A percentile compares a stretch with the other conserved stretches of the same genome.
Conservation (phyloP, 2,888 invertebrate genomes). For the Drosophila birchii region DNA sequence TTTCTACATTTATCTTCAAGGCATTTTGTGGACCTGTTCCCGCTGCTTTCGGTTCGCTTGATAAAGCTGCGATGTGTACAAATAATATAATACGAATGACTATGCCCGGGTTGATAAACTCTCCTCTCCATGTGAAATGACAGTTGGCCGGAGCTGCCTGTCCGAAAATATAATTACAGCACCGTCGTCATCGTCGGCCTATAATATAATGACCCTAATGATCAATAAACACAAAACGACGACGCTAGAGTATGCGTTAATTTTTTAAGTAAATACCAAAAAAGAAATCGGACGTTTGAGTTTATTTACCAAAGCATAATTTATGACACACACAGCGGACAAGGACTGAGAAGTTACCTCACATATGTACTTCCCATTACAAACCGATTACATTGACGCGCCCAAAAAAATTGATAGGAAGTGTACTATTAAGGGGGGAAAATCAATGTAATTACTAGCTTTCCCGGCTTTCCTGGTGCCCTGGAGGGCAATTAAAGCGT, state of each 20-base stretch:
- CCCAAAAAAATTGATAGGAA: slow-evolving; percentile 66
- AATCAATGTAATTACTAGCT: slow-evolving; percentile 74
- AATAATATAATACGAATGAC: slow-evolving; percentile 38
- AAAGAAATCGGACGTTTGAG: slow-evolving; percentile 39
- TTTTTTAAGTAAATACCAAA: slow-evolving; percentile 69
- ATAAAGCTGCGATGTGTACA: slow-evolving; percentile 63
- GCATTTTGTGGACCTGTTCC: slow-evolving; percentile 42
- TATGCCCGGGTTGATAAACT: slow-evolving; percentile 69
- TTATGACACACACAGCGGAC: slow-evolving; percentile 60
- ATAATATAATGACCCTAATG: slow-evolving; percentile 71
- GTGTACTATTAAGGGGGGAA: slow-evolving; percentile 47
- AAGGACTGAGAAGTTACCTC: slow-evolving; percentile 36
- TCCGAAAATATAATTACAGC: slow-evolving; percentile 60
- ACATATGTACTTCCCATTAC: slow-evolving; percentile 49
- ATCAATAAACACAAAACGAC: slow-evolving; percentile 63
- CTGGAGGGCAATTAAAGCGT: slow-evolving; percentile 59
- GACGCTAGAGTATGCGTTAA: slow-evolving; percentile 60
- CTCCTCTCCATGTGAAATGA: slow-evolving; percentile 61
- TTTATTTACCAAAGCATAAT: slow-evolving; percentile 68
- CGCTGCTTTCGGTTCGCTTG: slow-evolving; percentile 28
- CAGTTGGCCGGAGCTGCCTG: slow-evolving; percentile 51
- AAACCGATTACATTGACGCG: slow-evolving; percentile 65
- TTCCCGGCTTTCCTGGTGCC: slow-evolving; percentile 13
- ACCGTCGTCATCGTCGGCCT: slow-evolving; percentile 27
- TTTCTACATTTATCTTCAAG: slow-evolving; percentile 64